Percentiles rank a stretch among this genome's conserved stretches.
Evolutionary conservation across 2,888 invertebrate genomes (phyloP).

Genomic region (Diogma glabrata): DNA sequence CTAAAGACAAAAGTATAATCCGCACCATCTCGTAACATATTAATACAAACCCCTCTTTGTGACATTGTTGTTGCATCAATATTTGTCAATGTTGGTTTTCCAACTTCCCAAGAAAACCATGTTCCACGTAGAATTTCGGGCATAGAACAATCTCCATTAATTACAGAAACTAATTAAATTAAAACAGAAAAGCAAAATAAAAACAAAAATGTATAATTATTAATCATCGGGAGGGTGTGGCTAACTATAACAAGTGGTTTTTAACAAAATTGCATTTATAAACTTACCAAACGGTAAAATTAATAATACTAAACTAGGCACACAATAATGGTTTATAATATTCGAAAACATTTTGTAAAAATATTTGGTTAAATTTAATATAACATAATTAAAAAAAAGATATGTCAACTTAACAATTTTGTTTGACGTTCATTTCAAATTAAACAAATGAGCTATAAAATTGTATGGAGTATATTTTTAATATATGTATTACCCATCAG

Average conservation of each 20-base stretch:
- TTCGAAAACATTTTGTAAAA: too few species aligned
- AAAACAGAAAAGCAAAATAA: not conserved
- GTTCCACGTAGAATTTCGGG: slow-evolving; percentile 69
- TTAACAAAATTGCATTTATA: not conserved
- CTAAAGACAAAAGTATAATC: slow-evolving; percentile 79
- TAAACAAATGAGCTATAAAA: too few species aligned
- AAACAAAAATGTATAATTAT: not conserved
- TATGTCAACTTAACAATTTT: too few species aligned
- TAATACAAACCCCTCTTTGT: slow-evolving; percentile 58
- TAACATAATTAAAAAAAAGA: not conserved
- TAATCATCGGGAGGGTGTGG: not conserved
- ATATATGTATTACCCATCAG: too few species aligned
- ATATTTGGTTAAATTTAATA: not conserved
- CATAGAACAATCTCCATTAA: slow-evolving; percentile 47
- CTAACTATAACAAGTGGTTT: not conserved
- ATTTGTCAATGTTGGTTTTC: slow-evolving; percentile 68
- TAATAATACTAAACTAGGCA: too few species aligned
- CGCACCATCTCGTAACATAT: slow-evolving; percentile 61
- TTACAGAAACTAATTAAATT: not conserved
- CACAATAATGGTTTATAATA: too few species aligned
- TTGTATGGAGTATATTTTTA: too few species aligned
- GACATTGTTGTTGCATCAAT: slow-evolving; percentile 73
- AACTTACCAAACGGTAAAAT: too few species aligned
- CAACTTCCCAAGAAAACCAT: slow-evolving; percentile 89
- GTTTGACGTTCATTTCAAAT: too few species aligned